Evolutionary conservation across 2,888 invertebrate genomes (phyloP).

Genomic region (Rhagophthalmus giganteus): DNA sequence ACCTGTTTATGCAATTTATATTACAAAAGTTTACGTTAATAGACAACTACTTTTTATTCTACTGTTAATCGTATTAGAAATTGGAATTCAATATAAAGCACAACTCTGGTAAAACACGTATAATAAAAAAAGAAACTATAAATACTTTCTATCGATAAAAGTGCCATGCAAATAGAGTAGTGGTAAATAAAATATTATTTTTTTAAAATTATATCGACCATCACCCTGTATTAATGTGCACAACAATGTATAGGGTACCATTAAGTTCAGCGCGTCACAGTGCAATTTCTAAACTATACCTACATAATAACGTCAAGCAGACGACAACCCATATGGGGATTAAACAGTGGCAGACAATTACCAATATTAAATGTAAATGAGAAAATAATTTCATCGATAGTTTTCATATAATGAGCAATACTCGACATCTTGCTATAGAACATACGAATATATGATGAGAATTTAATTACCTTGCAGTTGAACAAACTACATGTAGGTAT

Average conservation of each 20-base stretch:
- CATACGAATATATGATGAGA: too few relatives aligned
- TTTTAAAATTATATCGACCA: conserved; percentile 1
- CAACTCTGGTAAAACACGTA: too few relatives aligned
- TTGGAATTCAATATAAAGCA: too few relatives aligned
- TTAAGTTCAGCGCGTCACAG: conserved; percentile 7
- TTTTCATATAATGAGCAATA: too few relatives aligned
- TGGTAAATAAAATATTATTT: conserved; percentile 1
- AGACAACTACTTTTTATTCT: too few relatives aligned
- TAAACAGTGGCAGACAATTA: conserved; percentile 1
- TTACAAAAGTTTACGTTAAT: too few relatives aligned
- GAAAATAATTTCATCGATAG: neutral
- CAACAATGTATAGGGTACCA: conserved; percentile 8
- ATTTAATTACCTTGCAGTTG: too few relatives aligned
- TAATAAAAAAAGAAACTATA: too few relatives aligned
- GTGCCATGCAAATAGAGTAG: conserved; percentile 22
- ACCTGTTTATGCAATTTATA: too few relatives aligned
- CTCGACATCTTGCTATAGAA: too few relatives aligned
- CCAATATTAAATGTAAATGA: neutral
- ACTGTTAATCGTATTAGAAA: too few relatives aligned
- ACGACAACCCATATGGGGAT: neutral
- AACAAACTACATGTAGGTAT: neutral
- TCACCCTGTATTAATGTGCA: conserved; percentile 9
- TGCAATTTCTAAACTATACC: conserved; percentile 5
- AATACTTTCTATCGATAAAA: neutral
- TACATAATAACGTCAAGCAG: conserved; percentile 7